Base-by-base conservation (phyloP, 2,888 invertebrate genomes). In the Teinopalpus imperialis region DNA sequence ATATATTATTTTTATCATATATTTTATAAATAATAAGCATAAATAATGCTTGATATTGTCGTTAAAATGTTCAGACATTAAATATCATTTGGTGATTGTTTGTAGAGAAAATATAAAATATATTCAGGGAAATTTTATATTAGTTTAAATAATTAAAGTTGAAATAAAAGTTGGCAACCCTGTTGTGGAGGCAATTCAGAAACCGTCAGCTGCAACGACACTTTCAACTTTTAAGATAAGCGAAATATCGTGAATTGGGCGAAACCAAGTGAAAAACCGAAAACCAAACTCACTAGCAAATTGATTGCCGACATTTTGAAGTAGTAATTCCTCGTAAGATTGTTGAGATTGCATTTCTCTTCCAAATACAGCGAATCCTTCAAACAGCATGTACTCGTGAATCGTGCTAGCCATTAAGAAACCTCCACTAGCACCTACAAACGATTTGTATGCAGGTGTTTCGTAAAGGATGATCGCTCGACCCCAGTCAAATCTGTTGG, bases 391-490 rank as follows among this genome's bases (percentile, higher is more conserved):
- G 58, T 74, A 82, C 56, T 92, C 90, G 36, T 95, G 93, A 53
- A 97, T 76, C 0, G 94, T 92, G 50, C 92, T 91, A 82, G 95
- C 94, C 74, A 94, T 90, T 10, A 97, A 86, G 57, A 92, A 93
- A 57, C 97, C 97, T 3, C 95, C 95, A 50, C 92, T 90, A 6
- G 85, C 81, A 0, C 96, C 96, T 3, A 92, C 93, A 0, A 91
- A 85, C 57, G 91, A 90, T 29, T 85, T 78, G 61, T 93, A 93
- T 0, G 94, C 94, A 48, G 93, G 89, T 6, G 92, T 92, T 57
- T 96, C 94, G 75, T 95, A 97, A 54, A 97, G 81, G 45, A 96
- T 81, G 29, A 93, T 91, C 0, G 93, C 86, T 56, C 92, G 93
- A 3, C 81, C 85, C 96, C 96, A 97, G 23, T 89, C 81, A 72